Conservation (phyloP, 2,113 vertebrate genomes). For the Litocranius walleri region DNA sequence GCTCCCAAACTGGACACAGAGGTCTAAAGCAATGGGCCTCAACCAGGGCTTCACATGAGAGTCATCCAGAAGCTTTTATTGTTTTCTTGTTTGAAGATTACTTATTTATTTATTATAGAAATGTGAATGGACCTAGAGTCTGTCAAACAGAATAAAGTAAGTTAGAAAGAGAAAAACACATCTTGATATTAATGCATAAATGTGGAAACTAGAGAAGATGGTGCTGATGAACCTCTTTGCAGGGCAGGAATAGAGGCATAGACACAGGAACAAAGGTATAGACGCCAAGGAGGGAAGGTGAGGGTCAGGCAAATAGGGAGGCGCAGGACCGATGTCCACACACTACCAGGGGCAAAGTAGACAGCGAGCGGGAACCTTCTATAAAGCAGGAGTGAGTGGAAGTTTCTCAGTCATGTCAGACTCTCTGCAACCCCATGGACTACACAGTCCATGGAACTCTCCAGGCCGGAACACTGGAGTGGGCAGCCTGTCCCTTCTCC, state of each 20-base stretch:
- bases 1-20: background rate
- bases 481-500: background rate
- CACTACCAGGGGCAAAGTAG: fast-evolving
- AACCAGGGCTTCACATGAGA: background rate
- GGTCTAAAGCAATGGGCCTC: background rate
- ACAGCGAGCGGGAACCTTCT: background rate
- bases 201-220: background rate
- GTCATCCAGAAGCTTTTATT: background rate
- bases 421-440: background rate
- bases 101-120: background rate
- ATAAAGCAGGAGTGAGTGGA: background rate
- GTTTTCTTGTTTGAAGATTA: background rate
- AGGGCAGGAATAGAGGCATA: background rate
- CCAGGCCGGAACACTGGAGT: background rate
- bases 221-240: background rate
- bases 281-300: background rate
- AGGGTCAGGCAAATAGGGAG: background rate
- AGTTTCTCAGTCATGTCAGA: background rate
- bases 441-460: background rate
- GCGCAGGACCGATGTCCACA: background rate
- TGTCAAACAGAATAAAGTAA: background rate
- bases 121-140: background rate
- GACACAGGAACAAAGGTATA: background rate
- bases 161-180: background rate
- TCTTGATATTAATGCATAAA: background rate